These are phyloP conservation scores for Apocrypta bakeri DNA, from an alignment of 1,140 invertebrate genomes.

Conservation along the genomic window DNA sequence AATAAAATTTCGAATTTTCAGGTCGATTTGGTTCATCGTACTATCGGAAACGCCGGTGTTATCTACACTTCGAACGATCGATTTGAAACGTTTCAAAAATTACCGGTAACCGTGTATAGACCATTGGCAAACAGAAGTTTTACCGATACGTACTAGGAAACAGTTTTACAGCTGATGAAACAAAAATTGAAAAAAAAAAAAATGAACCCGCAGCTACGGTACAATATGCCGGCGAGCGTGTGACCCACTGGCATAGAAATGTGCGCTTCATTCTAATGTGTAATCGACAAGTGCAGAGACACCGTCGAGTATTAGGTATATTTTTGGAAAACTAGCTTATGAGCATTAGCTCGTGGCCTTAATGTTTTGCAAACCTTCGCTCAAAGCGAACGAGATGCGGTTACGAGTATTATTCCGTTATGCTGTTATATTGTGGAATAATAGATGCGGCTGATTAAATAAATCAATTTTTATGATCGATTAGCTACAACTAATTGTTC, in stretches of 20 bases:
- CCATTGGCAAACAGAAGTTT: background rate
- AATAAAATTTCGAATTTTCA: too few relatives aligned
- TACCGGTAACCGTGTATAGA: too few relatives aligned
- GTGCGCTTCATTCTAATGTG: constrained; percentile 27
- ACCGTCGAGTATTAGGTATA: background rate
- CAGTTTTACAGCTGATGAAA: background rate
- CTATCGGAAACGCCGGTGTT: too few relatives aligned
- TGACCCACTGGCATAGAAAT: constrained; percentile 69
- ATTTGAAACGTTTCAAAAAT: too few relatives aligned
- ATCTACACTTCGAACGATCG: too few relatives aligned
- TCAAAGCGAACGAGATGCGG: background rate
- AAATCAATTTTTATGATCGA: background rate
- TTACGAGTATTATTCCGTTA: background rate
- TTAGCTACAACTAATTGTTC: background rate
- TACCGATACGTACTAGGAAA: too few relatives aligned
- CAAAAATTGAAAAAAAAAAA: background rate
- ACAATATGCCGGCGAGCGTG: constrained; percentile 23
- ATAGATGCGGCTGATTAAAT: background rate
- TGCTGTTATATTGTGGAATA: background rate
- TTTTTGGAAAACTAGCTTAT: background rate
- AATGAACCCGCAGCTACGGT: background rate
- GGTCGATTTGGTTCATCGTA: too few relatives aligned
- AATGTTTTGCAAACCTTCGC: background rate
- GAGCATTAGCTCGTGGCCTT: background rate
- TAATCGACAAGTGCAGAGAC: background rate